A percentile compares a stretch with the other conserved stretches of the same genome.
Evolutionary conservation across 2,113 vertebrate species (phyloP).

Genomic region (Apus apus): DNA sequence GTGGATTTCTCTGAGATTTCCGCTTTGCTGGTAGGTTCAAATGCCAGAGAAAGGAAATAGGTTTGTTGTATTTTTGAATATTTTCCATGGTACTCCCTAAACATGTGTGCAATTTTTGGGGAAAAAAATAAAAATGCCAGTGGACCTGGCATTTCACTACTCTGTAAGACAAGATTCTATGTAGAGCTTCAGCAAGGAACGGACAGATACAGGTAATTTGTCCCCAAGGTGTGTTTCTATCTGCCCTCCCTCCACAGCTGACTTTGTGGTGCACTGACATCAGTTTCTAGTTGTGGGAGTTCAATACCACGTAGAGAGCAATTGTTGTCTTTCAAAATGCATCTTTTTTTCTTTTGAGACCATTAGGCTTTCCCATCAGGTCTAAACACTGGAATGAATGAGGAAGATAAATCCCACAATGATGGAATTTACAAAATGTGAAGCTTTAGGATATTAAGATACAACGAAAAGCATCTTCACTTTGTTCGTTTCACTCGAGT

Average conservation of each 20-base stretch:
- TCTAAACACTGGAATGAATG: background rate
- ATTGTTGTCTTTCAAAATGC: background rate
- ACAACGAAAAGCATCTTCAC: background rate
- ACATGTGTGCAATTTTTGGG: background rate
- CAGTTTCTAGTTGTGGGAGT: background rate
- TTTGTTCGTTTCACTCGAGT: background rate
- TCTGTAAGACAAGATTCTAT: background rate
- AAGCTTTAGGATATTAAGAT: background rate
- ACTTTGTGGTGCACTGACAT: background rate
- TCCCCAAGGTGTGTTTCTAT: background rate
- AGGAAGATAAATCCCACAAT: background rate
- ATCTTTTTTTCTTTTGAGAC: background rate
- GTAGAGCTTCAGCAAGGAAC: background rate
- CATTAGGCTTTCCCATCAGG: background rate
- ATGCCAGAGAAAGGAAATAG: background rate
- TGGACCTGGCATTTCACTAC: background rate
- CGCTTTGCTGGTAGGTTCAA: background rate
- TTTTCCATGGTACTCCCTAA: conserved; percentile 8
- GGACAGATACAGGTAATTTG: background rate
- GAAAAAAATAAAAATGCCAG: background rate
- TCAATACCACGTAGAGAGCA: background rate
- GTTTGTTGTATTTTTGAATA: background rate
- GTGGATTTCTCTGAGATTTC: background rate
- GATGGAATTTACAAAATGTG: background rate
- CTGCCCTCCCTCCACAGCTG: background rate